phyloP scores from a whole-genome alignment of 2,113 vertebrate species.

The Gymnocephalus cernua region DNA sequence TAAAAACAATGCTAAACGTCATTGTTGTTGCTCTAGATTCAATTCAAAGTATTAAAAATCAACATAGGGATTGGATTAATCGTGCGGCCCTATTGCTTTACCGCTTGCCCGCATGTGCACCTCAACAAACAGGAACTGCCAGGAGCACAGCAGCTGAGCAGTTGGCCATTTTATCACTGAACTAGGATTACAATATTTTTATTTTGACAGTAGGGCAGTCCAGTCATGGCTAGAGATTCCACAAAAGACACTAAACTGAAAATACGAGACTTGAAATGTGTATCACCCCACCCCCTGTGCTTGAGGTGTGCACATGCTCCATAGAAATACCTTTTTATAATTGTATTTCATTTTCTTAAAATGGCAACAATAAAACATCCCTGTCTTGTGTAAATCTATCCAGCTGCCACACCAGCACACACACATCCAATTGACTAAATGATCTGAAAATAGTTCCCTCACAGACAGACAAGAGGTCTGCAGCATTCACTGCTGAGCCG shows the following conservation, averaged over 20 bases:
- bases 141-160: background rate
- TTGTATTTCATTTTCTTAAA: background rate
- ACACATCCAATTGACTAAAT: slow-evolving; percentile 9
- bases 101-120: background rate
- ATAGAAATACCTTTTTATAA: background rate
- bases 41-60: too few species aligned
- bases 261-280: background rate
- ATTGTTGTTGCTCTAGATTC: too few species aligned
- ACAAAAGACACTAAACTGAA: background rate
- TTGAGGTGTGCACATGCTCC: background rate
- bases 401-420: slow-evolving; percentile 5
- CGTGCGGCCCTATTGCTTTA: too few species aligned
- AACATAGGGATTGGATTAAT: too few species aligned
- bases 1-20: too few species aligned
- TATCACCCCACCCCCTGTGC: background rate
- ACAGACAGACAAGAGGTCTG: background rate
- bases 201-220: background rate
- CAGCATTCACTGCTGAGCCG: background rate
- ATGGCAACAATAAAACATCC: background rate
- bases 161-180: background rate
- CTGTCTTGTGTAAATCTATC: background rate
- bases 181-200: background rate
- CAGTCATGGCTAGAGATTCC: background rate
- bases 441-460: background rate
- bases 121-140: background rate